phyloP scores from a whole-genome alignment of 2,797 vertebrate genomes.

The Glyptemys insculpta region DNA sequence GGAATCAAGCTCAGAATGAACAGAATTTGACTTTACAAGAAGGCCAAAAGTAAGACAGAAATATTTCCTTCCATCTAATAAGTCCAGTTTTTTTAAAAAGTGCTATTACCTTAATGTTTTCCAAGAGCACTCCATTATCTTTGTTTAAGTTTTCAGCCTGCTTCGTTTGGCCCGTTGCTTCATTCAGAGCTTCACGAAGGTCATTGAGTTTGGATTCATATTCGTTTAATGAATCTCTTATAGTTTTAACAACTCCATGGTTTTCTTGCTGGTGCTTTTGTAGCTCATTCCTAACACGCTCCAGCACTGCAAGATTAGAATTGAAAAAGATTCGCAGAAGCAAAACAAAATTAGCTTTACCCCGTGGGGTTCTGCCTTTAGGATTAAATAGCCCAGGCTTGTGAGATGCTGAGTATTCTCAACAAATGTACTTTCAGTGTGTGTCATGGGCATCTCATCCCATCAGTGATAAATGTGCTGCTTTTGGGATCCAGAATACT shows the following conservation, averaged over 20 bases:
- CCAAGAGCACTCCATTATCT: slow-evolving; percentile 83
- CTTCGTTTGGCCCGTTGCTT: slow-evolving; percentile 82
- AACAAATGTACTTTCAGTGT: background rate
- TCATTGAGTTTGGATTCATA: slow-evolving; percentile 89
- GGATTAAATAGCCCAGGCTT: background rate
- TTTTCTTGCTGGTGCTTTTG: slow-evolving; percentile 85
- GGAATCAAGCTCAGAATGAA: background rate
- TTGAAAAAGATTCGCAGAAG: slow-evolving; percentile 30
- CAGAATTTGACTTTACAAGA: background rate
- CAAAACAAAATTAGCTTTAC: background rate
- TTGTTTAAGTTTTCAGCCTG: slow-evolving; percentile 88
- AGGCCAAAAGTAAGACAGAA: slow-evolving; percentile 16
- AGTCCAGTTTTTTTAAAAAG: background rate
- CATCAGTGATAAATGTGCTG: background rate
- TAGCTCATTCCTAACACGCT: slow-evolving; percentile 84
- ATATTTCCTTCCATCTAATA: background rate
- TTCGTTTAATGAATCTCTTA: slow-evolving; percentile 83
- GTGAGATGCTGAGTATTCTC: background rate
- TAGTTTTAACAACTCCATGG: slow-evolving; percentile 79
- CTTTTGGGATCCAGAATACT: background rate
- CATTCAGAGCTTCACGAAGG: slow-evolving; percentile 85
- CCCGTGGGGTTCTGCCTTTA: background rate
- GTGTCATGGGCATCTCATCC: background rate
- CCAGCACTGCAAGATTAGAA: slow-evolving; percentile 85
- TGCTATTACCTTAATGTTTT: slow-evolving; percentile 86